Percentiles rank a stretch among this genome's conserved stretches.
Evolutionary conservation across 2,888 invertebrate genomes (phyloP).

Genomic region (Parnassius mnemosyne): DNA sequence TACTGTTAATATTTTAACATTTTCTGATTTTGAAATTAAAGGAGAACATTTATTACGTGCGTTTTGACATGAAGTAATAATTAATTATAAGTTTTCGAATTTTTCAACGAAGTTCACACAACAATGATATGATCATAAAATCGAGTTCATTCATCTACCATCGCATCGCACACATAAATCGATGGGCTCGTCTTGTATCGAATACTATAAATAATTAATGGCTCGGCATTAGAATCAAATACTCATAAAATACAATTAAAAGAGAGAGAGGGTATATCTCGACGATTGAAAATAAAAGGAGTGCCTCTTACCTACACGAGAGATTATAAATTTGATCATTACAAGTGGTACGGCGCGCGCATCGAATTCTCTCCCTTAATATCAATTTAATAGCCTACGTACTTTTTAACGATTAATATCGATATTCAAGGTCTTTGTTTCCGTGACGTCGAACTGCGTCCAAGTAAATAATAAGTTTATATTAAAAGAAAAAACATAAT

Average conservation of each 20-base stretch:
- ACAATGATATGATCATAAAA: conserved; percentile 47
- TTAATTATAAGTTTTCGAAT: conserved; percentile 11
- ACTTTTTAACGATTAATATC: conserved; percentile 63
- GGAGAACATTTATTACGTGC: conserved; percentile 21
- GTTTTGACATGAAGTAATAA: conserved; percentile 30
- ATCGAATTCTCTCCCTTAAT: conserved; percentile 68
- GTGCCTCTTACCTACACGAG: conserved; percentile 70
- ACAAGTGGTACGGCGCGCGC: conserved; percentile 70
- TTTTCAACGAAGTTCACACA: conserved; percentile 42
- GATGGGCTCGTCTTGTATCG: conserved; percentile 70
- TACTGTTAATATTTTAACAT: conserved; percentile 28
- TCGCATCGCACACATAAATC: conserved; percentile 63
- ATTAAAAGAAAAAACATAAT: conserved; percentile 40
- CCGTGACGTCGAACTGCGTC: conserved; percentile 35
- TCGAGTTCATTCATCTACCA: conserved; percentile 47
- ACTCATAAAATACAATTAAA: conserved; percentile 81
- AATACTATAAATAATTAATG: conserved; percentile 80
- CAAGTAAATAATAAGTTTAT: conserved; percentile 49
- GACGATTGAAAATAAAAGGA: conserved; percentile 73
- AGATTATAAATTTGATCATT: conserved; percentile 79
- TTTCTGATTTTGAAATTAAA: conserved; percentile 2
- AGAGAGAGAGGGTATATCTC: conserved; percentile 72
- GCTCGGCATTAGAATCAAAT: conserved; percentile 79
- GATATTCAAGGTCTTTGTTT: conserved; percentile 51
- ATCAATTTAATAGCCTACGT: conserved; percentile 69